Evolutionary conservation across 2,113 vertebrate species (phyloP).

Genomic region (Lepidothrix coronata): DNA sequence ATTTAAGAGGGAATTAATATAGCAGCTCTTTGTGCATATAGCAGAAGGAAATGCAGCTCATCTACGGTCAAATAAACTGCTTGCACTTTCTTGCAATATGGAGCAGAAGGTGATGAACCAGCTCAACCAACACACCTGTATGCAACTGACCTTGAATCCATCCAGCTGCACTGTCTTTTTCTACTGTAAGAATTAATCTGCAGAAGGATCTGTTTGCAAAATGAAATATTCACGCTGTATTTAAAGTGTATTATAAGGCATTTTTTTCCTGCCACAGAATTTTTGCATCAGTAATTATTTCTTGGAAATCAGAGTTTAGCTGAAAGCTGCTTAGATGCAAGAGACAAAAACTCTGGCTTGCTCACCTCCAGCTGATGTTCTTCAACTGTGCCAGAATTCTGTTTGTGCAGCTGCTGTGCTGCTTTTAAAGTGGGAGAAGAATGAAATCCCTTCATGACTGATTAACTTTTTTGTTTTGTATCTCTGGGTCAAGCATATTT

Average conservation of each 20-base stretch:
- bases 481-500: not conserved
- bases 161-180: not conserved
- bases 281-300: not conserved
- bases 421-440: not conserved
- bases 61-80: not conserved
- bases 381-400: conserved; percentile 4
- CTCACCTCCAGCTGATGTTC: not conserved
- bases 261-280: not conserved
- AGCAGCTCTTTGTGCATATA: not conserved
- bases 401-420: conserved; percentile 7
- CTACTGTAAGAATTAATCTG: not conserved
- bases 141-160: not conserved
- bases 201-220: not conserved
- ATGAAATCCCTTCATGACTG: not conserved
- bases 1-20: not conserved
- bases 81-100: not conserved
- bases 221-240: not conserved
- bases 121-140: not conserved
- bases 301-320: not conserved
- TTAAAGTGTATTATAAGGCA: not conserved
- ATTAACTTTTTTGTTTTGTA: not conserved
- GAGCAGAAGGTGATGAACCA: not conserved
- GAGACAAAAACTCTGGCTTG: not conserved
- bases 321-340: not conserved
- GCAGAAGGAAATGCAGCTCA: not conserved